Evolutionary conservation across 2,888 invertebrate species (phyloP), one percentile per base, ranked within the genome.

Genomic region (Thymelicus acteon): DNA sequence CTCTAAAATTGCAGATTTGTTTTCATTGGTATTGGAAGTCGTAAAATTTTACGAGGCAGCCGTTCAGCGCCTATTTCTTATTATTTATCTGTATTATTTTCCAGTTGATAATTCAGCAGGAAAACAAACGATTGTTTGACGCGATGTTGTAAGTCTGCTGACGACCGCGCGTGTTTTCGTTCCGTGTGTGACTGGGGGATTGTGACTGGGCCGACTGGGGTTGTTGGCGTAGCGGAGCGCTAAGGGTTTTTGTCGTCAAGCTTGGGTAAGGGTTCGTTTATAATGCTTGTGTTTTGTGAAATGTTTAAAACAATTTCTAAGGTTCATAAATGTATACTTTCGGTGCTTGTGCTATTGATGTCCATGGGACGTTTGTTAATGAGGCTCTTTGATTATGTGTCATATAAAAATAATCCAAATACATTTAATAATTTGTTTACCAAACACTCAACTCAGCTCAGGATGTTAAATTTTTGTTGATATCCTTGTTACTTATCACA

Each of bases 231-330:
- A 77, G 72, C 76, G 74, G 71, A 70, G 74, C 75, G 78, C 82
- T 75, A 76, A 77, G 77, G 79, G 83, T 89, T 89, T 31, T 89
- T 91, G 90, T 88, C 86, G 78, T 82, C 75, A 76, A 74, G 77
- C 73, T 60, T 68, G 44, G 7, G n/a, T 82, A 83, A 88, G 78
- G 88, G 77, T 67, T 71, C 74, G 74, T 78, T 73, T 81, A 89
- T 84, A 86, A 78, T 54, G 54, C 19, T 2, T 44, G 44, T 12
- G 0, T 44, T 44, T n/a, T n/a, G n/a, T n/a, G n/a, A n/a, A n/a
- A n/a, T n/a, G n/a, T n/a, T n/a, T n/a, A n/a, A 40, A 40, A 12
- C 8, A 10, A 4, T 44, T 44, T 10, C 1, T 12, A 44, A 44
- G 2, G 44, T 12, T 44, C 10, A 8, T 10, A 44, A 44, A 44